Percentiles rank a stretch among this genome's conserved stretches.
Evolutionary conservation across 2,888 invertebrate species (phyloP).

Genomic region (Pyrocoelia pectoralis): DNA sequence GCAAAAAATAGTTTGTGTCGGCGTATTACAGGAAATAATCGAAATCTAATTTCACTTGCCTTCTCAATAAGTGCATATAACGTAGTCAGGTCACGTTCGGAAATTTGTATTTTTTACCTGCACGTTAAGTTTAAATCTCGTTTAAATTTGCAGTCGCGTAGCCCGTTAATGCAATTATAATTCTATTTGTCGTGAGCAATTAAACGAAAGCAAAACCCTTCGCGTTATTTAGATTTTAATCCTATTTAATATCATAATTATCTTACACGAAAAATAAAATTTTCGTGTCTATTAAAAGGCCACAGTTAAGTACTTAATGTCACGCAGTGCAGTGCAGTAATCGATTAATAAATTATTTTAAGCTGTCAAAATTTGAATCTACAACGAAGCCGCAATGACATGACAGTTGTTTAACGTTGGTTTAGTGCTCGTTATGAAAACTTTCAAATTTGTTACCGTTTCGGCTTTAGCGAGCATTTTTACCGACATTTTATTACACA

Average conservation of each 20-base stretch:
- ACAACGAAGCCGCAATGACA: background rate
- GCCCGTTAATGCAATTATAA: conserved; percentile 5
- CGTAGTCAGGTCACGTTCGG: background rate
- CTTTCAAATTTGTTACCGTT: background rate
- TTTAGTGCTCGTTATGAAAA: background rate
- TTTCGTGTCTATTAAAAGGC: background rate
- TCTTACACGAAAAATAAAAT: background rate
- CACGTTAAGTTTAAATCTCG: background rate
- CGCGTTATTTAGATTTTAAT: conserved; percentile 5
- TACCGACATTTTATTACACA: background rate
- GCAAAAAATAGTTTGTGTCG: conserved; percentile 10
- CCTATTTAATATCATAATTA: conserved; percentile 8
- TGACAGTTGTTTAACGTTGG: background rate
- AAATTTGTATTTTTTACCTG: background rate
- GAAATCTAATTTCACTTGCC: background rate
- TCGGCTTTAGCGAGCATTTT: background rate
- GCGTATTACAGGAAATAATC: conserved; percentile 7
- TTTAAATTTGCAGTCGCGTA: background rate
- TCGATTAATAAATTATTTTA: background rate
- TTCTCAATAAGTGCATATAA: background rate
- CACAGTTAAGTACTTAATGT: background rate
- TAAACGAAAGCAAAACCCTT: conserved; percentile 4
- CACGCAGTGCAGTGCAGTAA: background rate
- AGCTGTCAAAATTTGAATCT: background rate
- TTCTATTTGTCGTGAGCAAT: conserved; percentile 11